These are phyloP conservation scores for Drosophila gaucha DNA, from an alignment of 2,888 invertebrate genomes.

Conservation along the genomic window DNA sequence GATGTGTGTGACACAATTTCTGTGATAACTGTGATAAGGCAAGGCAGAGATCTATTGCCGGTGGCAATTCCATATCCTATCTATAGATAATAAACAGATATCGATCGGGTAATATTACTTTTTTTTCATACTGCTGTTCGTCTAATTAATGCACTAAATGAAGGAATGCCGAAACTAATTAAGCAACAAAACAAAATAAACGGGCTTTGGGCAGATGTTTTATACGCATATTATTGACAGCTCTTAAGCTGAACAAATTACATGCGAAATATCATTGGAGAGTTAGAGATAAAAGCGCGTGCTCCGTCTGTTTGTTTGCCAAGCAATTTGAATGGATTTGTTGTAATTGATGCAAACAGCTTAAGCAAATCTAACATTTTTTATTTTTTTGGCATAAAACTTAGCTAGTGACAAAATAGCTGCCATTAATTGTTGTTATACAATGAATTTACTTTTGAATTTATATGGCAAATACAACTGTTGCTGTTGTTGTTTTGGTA, in stretches of 20 bases:
- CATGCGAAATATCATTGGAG: slow-evolving; percentile 9
- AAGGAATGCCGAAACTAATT: slow-evolving; percentile 58
- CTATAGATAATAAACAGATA: slow-evolving; percentile 11
- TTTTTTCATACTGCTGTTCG: slow-evolving; percentile 38
- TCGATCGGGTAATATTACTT: slow-evolving; percentile 47
- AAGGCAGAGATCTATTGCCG: slow-evolving; percentile 1
- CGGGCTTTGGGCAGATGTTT: neutral
- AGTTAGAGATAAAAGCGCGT: slow-evolving; percentile 55
- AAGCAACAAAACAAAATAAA: slow-evolving; percentile 49
- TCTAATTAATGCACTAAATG: slow-evolving; percentile 56
- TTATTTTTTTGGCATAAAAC: slow-evolving; percentile 57
- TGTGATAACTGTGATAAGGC: neutral
- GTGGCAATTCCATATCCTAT: slow-evolving; percentile 1
- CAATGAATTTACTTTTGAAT: slow-evolving; percentile 45
- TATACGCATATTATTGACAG: slow-evolving; percentile 26
- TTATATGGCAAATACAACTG: slow-evolving; percentile 67
- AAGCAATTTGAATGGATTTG: slow-evolving; percentile 53
- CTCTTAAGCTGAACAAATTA: slow-evolving; percentile 52
- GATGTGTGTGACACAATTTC: slow-evolving; percentile 2
- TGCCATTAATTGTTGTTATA: slow-evolving; percentile 65
- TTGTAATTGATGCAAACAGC: slow-evolving; percentile 64
- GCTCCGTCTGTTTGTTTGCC: slow-evolving; percentile 32
- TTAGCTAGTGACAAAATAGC: slow-evolving; percentile 68
- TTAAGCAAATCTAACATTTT: slow-evolving; percentile 53
- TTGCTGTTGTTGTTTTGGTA: slow-evolving; percentile 34